Evolutionary conservation across 2,797 vertebrate species (phyloP).

Genomic region (Lateolabrax maculatus): DNA sequence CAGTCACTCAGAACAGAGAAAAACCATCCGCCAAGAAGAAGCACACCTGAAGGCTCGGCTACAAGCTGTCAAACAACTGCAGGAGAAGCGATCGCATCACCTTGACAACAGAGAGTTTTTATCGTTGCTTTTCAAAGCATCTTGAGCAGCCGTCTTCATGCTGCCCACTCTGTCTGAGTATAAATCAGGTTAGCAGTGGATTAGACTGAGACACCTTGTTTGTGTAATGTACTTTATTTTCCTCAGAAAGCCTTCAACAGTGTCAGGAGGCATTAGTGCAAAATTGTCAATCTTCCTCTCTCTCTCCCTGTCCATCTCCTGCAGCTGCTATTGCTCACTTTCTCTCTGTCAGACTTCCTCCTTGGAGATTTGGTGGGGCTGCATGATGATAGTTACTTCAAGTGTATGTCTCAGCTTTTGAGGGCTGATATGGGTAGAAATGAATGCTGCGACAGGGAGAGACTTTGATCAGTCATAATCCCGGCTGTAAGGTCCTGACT

Average conservation of each 20-base stretch:
- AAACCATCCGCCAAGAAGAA: background rate
- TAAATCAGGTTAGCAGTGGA: conserved; percentile 76
- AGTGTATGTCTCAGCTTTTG: conserved; percentile 48
- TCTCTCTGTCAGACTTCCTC: conserved; percentile 39
- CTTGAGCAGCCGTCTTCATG: conserved; percentile 24
- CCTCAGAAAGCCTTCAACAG: conserved; percentile 58
- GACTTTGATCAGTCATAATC: conserved; percentile 66
- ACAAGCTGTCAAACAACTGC: conserved; percentile 31
- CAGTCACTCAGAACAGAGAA: background rate
- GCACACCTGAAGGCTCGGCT: background rate
- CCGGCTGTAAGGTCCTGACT: conserved; percentile 38
- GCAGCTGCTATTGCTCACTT: conserved; percentile 12
- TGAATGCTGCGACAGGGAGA: conserved; percentile 35
- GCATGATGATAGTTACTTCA: conserved; percentile 40
- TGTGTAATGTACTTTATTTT: conserved; percentile 75
- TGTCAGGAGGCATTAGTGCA: conserved; percentile 76
- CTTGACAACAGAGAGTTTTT: conserved; percentile 53
- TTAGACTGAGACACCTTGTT: conserved; percentile 75
- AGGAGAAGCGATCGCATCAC: conserved; percentile 30
- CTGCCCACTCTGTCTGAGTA: conserved; percentile 48
- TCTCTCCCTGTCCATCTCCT: conserved; percentile 9
- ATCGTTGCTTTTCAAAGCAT: conserved; percentile 32
- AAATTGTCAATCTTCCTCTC: conserved; percentile 64
- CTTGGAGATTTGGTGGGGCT: conserved; percentile 51
- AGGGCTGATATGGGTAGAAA: conserved; percentile 56